These are phyloP conservation scores for Dasyornis broadbenti DNA, from an alignment of 2,113 vertebrate species.

Conservation along the genomic window DNA sequence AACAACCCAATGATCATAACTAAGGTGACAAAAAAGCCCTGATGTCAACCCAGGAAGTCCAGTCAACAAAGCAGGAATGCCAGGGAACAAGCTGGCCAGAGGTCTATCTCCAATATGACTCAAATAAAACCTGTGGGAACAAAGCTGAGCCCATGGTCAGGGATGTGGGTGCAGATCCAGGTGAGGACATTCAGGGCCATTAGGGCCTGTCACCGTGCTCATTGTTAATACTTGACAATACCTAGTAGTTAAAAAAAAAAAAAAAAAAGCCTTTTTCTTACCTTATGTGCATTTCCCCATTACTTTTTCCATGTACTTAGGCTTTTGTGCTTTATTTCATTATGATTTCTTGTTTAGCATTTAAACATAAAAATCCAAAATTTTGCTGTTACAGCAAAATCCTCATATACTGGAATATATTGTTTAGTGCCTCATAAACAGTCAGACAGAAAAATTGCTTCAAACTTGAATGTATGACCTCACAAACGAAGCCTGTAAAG, in stretches of 20 bases:
- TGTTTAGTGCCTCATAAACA: not conserved
- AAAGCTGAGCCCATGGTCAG: not conserved
- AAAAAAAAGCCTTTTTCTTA: not conserved
- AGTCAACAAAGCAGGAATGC: not conserved
- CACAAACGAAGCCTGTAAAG: not conserved
- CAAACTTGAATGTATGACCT: not conserved
- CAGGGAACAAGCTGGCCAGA: not conserved
- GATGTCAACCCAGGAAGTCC: not conserved
- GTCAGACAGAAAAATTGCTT: not conserved
- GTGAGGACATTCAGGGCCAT: not conserved
- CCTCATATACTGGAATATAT: not conserved
- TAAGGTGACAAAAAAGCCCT: not conserved
- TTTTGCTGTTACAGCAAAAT: not conserved
- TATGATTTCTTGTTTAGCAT: not conserved
- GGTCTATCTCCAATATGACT: not conserved
- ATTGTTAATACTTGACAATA: not conserved
- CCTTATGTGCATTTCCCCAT: fast-evolving
- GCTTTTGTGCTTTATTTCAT: not conserved
- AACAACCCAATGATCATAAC: not conserved
- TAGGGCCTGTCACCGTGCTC: not conserved
- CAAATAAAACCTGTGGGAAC: not conserved
- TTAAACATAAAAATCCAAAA: not conserved
- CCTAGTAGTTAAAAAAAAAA: not conserved
- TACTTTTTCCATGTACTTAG: not conserved
- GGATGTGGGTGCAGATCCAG: not conserved